phyloP scores from a whole-genome alignment of 2,113 vertebrate species.

The Nansenia antarctica region DNA sequence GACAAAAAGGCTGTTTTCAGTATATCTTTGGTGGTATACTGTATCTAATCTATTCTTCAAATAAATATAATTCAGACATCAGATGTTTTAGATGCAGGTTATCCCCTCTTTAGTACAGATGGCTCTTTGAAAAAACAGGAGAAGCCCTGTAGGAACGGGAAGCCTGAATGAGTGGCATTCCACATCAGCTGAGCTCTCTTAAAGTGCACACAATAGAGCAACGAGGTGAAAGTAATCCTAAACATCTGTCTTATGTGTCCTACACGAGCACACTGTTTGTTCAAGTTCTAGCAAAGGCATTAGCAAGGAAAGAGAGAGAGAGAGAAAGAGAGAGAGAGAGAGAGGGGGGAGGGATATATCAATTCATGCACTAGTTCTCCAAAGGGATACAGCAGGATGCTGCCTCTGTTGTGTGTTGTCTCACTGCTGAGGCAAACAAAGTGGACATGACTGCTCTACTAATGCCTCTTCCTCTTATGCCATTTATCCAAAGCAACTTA shows the following conservation, averaged over 20 bases:
- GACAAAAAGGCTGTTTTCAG: too few species aligned
- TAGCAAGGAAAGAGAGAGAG: conserved; percentile 39
- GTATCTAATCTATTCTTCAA: too few species aligned
- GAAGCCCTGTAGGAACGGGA: conserved; percentile 57
- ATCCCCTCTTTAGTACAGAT: too few species aligned
- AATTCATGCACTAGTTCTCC: conserved; percentile 72
- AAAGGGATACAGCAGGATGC: conserved; percentile 58
- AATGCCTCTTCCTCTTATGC: too few species aligned
- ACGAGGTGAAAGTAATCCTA: conserved; percentile 76
- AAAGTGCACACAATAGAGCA: conserved; percentile 73
- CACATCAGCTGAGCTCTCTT: conserved; percentile 73
- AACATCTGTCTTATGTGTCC: conserved; percentile 74
- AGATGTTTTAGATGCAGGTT: too few species aligned
- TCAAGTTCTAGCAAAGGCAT: conserved; percentile 71
- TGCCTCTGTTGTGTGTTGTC: conserved; percentile 49
- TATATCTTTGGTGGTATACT: too few species aligned
- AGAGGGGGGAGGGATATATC: conserved; percentile 43
- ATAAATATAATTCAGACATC: too few species aligned
- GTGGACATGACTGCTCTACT: conserved; percentile 52
- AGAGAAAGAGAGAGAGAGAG: conserved; percentile 19
- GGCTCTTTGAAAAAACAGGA: conserved; percentile 66
- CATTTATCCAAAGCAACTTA: too few species aligned
- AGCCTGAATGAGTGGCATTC: conserved; percentile 65
- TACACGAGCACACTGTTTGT: conserved; percentile 71
- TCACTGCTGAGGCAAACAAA: conserved; percentile 54